Conservation (phyloP, 2,888 invertebrate genomes). For the Lepidocyrtoides sp. region DNA sequence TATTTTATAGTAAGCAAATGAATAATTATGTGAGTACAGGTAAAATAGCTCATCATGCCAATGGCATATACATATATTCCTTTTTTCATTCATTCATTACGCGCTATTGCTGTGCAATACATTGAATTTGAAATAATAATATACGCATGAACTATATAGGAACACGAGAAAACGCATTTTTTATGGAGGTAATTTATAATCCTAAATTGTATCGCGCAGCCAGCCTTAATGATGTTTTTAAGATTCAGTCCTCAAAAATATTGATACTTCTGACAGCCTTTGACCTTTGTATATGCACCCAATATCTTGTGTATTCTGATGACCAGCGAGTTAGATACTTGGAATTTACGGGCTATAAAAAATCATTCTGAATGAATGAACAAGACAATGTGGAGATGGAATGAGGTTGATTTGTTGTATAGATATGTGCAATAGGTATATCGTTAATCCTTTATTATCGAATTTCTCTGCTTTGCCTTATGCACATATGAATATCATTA, state of each 20-base stretch:
- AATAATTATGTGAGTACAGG: background rate
- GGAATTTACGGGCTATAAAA: background rate
- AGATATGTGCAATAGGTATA: background rate
- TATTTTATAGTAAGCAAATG: background rate
- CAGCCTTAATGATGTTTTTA: conserved; percentile 10
- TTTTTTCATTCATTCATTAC: conserved; percentile 24
- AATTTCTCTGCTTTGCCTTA: background rate
- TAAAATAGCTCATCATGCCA: background rate
- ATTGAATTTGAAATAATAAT: too few relatives aligned
- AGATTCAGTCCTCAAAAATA: background rate
- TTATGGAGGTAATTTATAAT: background rate
- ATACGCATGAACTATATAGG: background rate
- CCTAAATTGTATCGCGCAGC: background rate
- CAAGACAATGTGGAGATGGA: background rate
- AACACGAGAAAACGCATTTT: background rate
- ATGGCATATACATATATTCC: background rate
- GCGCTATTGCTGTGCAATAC: conserved; percentile 25
- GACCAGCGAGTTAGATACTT: background rate
- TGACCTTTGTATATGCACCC: background rate
- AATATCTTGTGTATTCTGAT: background rate
- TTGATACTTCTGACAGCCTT: background rate
- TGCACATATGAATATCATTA: background rate
- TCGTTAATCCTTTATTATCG: background rate
- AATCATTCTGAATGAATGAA: background rate
- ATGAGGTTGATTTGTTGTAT: background rate